These are phyloP conservation scores for Silvanus unidentatus DNA, from an alignment of 2,888 invertebrate species.

Conservation along the genomic window DNA sequence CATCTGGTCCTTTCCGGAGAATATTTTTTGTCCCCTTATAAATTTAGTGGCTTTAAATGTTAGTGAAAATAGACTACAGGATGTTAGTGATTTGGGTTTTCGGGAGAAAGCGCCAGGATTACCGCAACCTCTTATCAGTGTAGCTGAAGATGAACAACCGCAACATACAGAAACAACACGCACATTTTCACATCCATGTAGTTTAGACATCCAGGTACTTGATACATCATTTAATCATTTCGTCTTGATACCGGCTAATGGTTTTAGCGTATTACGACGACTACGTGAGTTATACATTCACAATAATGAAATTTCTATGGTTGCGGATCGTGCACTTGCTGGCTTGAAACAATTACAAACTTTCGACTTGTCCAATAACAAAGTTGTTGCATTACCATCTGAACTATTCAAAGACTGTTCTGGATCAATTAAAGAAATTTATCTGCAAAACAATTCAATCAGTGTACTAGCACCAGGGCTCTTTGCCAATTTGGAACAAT, in stretches of 20 bases:
- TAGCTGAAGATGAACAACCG: constrained; percentile 52
- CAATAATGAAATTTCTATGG: constrained; percentile 84
- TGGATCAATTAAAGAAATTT: constrained; percentile 78
- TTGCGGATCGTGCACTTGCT: constrained; percentile 75
- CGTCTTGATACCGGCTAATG: constrained; percentile 73
- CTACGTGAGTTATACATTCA: constrained; percentile 76
- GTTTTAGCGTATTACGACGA: constrained; percentile 73
- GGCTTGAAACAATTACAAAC: constrained; percentile 77
- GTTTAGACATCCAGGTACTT: constrained; percentile 73
- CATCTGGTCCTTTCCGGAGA: constrained; percentile 83
- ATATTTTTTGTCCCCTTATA: constrained; percentile 75
- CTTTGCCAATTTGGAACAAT: constrained; percentile 76
- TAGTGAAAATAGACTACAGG: constrained; percentile 81
- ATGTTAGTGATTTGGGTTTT: constrained; percentile 80
- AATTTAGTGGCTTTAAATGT: constrained; percentile 77
- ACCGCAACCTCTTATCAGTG: constrained; percentile 61
- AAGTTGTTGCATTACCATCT: constrained; percentile 80
- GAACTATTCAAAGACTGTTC: constrained; percentile 76
- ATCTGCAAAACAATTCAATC: constrained; percentile 87
- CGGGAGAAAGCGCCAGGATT: constrained; percentile 59
- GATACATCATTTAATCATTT: constrained; percentile 83
- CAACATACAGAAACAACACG: constrained; percentile 36
- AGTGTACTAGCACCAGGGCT: constrained; percentile 78
- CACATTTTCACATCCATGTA: constrained; percentile 53
- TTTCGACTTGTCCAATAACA: constrained; percentile 85